Base-by-base conservation (phyloP, 1,140 invertebrate species). In the Odontomachus brunneus region DNA sequence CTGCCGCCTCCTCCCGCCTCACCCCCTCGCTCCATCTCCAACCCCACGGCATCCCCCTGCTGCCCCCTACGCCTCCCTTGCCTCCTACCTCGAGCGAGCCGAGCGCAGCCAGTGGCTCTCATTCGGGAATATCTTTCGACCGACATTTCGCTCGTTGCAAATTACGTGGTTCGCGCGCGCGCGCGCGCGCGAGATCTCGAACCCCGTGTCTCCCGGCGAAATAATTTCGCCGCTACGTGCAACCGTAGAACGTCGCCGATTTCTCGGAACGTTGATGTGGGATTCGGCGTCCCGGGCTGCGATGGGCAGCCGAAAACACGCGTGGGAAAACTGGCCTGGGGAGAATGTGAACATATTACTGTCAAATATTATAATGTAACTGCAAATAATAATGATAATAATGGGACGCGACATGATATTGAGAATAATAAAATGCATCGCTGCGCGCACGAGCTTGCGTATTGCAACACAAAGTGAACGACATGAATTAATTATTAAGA, bases 71-170 rank as follows among this genome's bases (percentile, higher is more conserved):
- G 60, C 51, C 74, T 88, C 78, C 80, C 84, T 72, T 65, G 72
- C 72, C 60, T 76, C 86, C 78, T 85, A 78, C 63, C 86, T 65
- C 83, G 74, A 83, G 83, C 84, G 82, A 75, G 84, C 75, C 82
- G 88, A 89, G 83, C 87, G 82, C 75, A 87, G 83, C 71, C 89
- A 88, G 86, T 82, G 88, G 71, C 88, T 90, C 88, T 88, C 83
- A 84, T 55, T 22, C 63, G 4, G 22, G 22, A 72, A 82, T 82
- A 80, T 57, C 9, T 44, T 29, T 80, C 75, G 75, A 69, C 75
- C 75, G 65, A 80, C 69, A 80, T 86, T 76, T 84, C 60, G 12
- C 49, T 38, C 49, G 22, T 62, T 51, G 24, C 51, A 57, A 76
- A 76, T 76, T 76, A 76, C 38, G 17, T 44, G n/a, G 49, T 9